Conservation (phyloP, 2,888 invertebrate genomes). For the Tenthredo scrophulariae region DNA sequence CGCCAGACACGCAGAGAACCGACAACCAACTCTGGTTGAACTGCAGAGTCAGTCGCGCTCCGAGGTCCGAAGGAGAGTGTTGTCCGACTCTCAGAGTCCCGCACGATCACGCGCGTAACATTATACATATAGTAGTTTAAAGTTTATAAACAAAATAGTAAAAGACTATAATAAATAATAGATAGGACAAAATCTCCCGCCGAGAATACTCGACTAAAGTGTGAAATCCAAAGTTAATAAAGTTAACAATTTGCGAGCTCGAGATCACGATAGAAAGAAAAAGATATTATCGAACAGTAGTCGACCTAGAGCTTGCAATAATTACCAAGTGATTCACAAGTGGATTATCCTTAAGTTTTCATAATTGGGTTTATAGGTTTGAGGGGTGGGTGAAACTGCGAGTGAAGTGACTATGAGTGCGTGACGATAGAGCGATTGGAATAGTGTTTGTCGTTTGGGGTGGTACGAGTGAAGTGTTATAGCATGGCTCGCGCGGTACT, state of each 20-base stretch:
- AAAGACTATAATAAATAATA: constrained; percentile 21
- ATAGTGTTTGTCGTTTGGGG: constrained; percentile 56
- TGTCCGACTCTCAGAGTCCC: constrained; percentile 36
- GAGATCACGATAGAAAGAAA: neutral
- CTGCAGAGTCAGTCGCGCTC: constrained; percentile 69
- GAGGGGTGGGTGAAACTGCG: constrained; percentile 14
- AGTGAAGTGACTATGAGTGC: constrained; percentile 70
- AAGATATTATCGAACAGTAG: neutral
- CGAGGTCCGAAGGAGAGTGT: constrained; percentile 59
- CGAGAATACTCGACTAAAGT: neutral
- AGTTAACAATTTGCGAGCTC: neutral
- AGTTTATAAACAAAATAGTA: neutral
- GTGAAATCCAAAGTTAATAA: constrained; percentile 22
- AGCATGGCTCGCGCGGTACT: constrained; percentile 20
- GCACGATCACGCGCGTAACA: constrained; percentile 40
- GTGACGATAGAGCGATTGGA: constrained; percentile 67
- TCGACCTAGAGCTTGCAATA: neutral
- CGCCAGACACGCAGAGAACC: constrained; percentile 72
- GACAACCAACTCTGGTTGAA: constrained; percentile 66
- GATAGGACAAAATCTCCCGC: neutral
- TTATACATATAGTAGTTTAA: constrained; percentile 5
- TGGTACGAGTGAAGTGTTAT: constrained; percentile 41
- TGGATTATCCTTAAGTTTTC: constrained; percentile 10
- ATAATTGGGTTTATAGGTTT: neutral
- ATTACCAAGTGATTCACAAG: constrained; percentile 33